Evolutionary conservation across 2,888 invertebrate genomes (phyloP).

Genomic region (Eupithecia abbreviata): DNA sequence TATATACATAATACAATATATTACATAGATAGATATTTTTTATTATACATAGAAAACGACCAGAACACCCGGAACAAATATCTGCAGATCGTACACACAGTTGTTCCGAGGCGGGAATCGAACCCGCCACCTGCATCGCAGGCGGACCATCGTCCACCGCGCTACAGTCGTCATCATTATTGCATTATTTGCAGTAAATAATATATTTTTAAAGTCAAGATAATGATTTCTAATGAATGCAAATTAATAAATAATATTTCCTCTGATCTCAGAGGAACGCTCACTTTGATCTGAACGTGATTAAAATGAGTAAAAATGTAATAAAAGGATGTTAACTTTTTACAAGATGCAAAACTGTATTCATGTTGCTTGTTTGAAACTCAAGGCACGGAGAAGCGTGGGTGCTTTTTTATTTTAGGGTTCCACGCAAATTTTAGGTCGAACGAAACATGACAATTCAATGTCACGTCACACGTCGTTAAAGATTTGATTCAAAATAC

Average conservation of each 20-base stretch:
- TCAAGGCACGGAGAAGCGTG: not conserved
- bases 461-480: not conserved
- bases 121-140: too few species aligned
- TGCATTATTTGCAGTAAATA: not conserved
- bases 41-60: too few species aligned
- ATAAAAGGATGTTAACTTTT: not conserved
- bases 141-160: too few species aligned
- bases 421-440: not conserved
- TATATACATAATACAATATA: too few species aligned
- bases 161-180: too few species aligned
- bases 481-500: too few species aligned
- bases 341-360: constrained; percentile 1
- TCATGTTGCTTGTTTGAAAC: not conserved
- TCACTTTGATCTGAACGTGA: not conserved
- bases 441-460: not conserved
- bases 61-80: too few species aligned
- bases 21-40: too few species aligned
- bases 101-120: too few species aligned
- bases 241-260: not conserved
- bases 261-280: not conserved
- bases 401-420: not conserved
- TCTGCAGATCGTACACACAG: too few species aligned
- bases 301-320: not conserved
- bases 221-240: not conserved
- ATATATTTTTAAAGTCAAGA: not conserved